Percentiles rank a stretch among this genome's conserved stretches.
Evolutionary conservation across 2,797 vertebrate species (phyloP).

Genomic region (Todus mexicanus): DNA sequence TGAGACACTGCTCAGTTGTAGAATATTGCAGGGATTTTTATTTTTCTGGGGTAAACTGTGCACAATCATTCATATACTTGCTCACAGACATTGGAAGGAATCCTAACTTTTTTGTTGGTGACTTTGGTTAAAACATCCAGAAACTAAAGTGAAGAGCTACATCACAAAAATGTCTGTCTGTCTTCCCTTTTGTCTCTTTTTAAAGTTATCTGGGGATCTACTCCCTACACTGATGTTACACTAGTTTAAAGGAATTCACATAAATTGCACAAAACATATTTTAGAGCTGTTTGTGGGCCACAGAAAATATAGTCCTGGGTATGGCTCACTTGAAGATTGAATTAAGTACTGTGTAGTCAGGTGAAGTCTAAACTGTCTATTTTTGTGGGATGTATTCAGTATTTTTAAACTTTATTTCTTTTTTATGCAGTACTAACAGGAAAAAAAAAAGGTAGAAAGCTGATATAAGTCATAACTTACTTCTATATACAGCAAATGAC

Average conservation of each 20-base stretch:
- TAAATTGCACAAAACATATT: not conserved
- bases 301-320: not conserved
- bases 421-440: not conserved
- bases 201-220: not conserved
- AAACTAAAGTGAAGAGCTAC: not conserved
- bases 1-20: not conserved
- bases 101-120: rapidly evolving
- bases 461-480: not conserved
- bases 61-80: not conserved
- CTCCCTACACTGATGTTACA: not conserved
- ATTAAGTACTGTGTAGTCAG: not conserved
- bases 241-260: not conserved
- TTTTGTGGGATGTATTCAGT: not conserved
- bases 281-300: not conserved
- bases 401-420: not conserved
- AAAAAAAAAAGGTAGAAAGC: not conserved
- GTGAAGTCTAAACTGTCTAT: not conserved
- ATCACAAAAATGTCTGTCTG: not conserved
- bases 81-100: not conserved
- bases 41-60: not conserved
- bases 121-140: not conserved
- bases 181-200: not conserved
- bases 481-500: not conserved
- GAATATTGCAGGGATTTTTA: not conserved
- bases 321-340: not conserved